Percentiles rank a stretch among this genome's conserved stretches.
These are phyloP conservation scores for Lagopus leucura DNA, from an alignment of 2,113 vertebrate genomes.

Conservation along the genomic window DNA sequence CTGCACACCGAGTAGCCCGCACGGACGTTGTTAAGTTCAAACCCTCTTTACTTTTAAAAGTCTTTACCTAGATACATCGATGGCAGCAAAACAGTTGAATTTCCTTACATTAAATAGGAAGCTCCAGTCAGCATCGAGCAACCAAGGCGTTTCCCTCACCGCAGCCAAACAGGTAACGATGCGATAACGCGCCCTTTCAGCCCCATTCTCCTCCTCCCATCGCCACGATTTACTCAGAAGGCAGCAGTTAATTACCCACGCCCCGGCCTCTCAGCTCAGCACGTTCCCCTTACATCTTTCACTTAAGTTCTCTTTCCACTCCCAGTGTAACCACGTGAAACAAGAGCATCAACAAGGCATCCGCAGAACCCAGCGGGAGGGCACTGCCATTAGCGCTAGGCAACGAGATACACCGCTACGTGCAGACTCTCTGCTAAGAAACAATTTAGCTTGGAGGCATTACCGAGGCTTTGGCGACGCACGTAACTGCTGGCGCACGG, in stretches of 20 bases:
- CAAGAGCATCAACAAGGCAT: neutral
- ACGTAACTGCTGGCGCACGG: neutral
- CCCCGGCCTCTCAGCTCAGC: neutral
- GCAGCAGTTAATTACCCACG: neutral
- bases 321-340: neutral
- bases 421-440: neutral
- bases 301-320: neutral
- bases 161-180: accelerated
- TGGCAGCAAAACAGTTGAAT: neutral
- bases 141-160: accelerated
- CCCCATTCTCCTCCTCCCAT: neutral
- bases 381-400: neutral
- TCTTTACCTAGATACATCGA: neutral
- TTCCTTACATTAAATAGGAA: neutral
- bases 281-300: neutral
- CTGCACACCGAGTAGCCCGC: neutral
- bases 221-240: neutral
- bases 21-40: neutral
- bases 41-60: neutral
- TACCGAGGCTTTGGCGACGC: neutral
- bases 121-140: neutral
- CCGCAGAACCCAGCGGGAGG: neutral
- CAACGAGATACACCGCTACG: neutral
- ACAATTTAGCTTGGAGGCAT: neutral
- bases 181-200: neutral